Base-by-base conservation (phyloP, 2,888 invertebrate genomes). In the Salpingus planirostris region DNA sequence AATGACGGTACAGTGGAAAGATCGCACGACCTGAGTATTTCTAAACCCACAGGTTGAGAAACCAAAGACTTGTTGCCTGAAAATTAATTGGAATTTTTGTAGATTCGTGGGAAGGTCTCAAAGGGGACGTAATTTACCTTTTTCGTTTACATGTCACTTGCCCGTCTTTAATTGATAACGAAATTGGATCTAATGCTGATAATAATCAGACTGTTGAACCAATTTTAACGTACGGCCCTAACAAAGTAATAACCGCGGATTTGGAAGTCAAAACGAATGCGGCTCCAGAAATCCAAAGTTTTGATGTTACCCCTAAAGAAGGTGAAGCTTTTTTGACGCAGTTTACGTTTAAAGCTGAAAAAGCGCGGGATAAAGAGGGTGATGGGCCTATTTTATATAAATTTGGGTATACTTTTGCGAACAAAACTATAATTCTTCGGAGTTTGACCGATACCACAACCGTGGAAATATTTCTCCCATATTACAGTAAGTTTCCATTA, bases 301-400 rank as follows among this genome's bases (percentile, higher is more conserved):
- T 39, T 1, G 31, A 27, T n/a, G 36, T 42, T 8, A 12, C n/a
- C 3, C 42, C 42, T 2, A 3, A 11, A 1, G 24, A 25, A 2
- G 42, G 42, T 3, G 39, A 27, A n/a, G 42, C 42, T 24, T 33
- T 39, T 14, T 1, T 23, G 5, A 37, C 42, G n/a, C n/a, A 15
- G 13, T 42, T 39, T 15, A 27, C 6, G 10, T 37, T 33, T 25
- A 27, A 30, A 32, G 39, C 36, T 3, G 8, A n/a, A 11, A 33
- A 15, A 15, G 36, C 36, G 3, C 10, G 23, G 10, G 34, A 37
- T 28, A 40, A 33, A 21, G 18, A 13, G 3, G 22, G 15, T 3
- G 33, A 41, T 13, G 10, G 24, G 2, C 38, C 41, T 1, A 33
- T 38, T 30, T 25, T 39, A 12, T 42, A 42, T 13, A 37, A 39